Base-by-base conservation (phyloP, 2,113 vertebrate species). In the Sylvietta virens region DNA sequence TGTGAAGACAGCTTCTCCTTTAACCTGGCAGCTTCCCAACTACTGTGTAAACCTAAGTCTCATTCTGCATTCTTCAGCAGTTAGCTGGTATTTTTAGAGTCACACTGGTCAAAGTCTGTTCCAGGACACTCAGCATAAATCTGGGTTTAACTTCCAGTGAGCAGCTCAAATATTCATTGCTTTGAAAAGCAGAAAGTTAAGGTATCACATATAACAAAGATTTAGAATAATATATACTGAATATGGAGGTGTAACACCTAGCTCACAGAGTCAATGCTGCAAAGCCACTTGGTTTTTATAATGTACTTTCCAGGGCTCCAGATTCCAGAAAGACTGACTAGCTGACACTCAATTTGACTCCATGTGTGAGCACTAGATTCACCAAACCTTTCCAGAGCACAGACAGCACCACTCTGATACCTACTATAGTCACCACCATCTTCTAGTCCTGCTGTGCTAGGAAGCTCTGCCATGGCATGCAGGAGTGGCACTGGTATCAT, bases 51-150 rank as follows among this genome's bases (percentile, higher is more conserved):
- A 92, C 56, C 85, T n/a, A 91, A 89, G 56, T 81, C 80, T 90
- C 81, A 86, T 26, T 88, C 92, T 94, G 88, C 87, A 95, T 95
- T 95, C 94, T 96, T 93, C 85, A 92, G 95, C 92, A 95, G 79
- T 86, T 95, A 80, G 56, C 44, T 86, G 93, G 7, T 91, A 94
- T 93, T 96, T 93, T 96, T 83, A 88, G 88, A 94, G 88, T 81
- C 81, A 62, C 31, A 56, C 50, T 82, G 90, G 92, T 90, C 93
- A 90, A 95, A 96, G 84, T 74, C 94, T 94, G 62, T 77, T 95
- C 85, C 0, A 0, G 79, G 95, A 92, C 62, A 83, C 54, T 50
- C 72, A 33, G 66, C 2, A 15, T 62, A 87, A 95, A 87, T 53
- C 50, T 50, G 18, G 21, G 51, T 90, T 95, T 91, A 87, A 85